Evolutionary conservation across 2,113 vertebrate species (phyloP).

Genomic region (Hydrochoerus hydrochaeris): DNA sequence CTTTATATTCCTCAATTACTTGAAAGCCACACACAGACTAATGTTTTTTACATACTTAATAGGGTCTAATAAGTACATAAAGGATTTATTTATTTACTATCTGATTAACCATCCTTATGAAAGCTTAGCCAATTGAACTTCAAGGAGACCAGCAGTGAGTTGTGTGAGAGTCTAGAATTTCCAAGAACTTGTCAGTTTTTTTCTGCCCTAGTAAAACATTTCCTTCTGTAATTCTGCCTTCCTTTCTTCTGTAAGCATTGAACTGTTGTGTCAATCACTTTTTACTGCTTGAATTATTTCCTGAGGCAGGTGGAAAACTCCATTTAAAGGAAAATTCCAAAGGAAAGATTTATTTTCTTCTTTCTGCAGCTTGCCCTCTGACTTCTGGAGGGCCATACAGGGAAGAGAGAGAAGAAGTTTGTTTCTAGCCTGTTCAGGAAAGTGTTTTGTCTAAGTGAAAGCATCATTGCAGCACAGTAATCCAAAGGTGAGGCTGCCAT

Average conservation of each 20-base stretch:
- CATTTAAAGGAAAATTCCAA: neutral
- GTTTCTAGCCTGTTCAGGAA: neutral
- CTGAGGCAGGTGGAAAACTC: neutral
- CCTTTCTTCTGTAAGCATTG: neutral
- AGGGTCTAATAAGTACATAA: neutral
- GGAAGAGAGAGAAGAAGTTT: no score
- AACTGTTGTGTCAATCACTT: neutral
- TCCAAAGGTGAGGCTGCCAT: neutral
- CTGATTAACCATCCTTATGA: neutral
- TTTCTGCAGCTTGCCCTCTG: neutral
- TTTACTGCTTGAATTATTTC: neutral
- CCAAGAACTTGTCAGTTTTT: neutral
- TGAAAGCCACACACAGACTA: neutral
- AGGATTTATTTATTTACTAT: neutral
- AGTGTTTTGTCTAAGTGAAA: rapidly evolving
- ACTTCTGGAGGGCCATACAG: no score
- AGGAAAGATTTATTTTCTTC: neutral
- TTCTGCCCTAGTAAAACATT: neutral
- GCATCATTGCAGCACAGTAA: neutral
- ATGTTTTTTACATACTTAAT: neutral
- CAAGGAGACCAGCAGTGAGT: neutral
- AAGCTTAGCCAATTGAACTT: neutral
- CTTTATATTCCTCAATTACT: neutral
- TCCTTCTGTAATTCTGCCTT: neutral
- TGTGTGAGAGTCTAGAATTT: neutral